phyloP scores from a whole-genome alignment of 2,113 vertebrate species.

The Cephalopterus ornatus region DNA sequence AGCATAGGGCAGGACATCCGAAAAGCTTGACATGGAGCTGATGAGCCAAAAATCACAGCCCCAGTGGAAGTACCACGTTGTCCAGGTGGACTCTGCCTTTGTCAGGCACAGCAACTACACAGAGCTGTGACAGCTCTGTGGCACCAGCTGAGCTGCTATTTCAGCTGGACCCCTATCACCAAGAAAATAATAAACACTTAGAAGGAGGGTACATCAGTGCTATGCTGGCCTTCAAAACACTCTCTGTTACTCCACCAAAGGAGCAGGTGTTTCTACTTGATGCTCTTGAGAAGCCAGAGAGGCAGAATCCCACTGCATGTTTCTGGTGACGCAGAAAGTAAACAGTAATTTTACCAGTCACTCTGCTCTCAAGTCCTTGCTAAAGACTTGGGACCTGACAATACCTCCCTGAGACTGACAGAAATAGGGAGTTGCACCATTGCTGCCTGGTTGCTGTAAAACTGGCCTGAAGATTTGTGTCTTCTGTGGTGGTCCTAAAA shows the following conservation, averaged over 20 bases:
- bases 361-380: not conserved
- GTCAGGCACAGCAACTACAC: not conserved
- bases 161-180: conserved; percentile 1
- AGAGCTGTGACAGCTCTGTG: not conserved
- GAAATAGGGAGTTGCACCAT: not conserved
- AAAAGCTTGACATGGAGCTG: not conserved
- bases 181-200: not conserved
- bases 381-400: not conserved
- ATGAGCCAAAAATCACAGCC: not conserved
- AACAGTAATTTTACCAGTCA: conserved; percentile 13
- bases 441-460: not conserved
- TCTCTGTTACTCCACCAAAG: not conserved
- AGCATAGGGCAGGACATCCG: not conserved
- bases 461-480: not conserved
- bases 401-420: not conserved
- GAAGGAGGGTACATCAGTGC: not conserved
- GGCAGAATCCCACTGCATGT: not conserved
- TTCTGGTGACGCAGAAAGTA: not conserved
- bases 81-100: not conserved
- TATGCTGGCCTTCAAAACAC: not conserved
- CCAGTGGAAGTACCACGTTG: not conserved
- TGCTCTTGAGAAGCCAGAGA: not conserved
- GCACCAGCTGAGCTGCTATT: not conserved
- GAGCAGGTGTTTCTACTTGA: not conserved
- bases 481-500: not conserved